A percentile compares a stretch with the other conserved stretches of the same genome.
Conservation (phyloP, 2,888 invertebrate species). For the Eurytoma adleriae region DNA sequence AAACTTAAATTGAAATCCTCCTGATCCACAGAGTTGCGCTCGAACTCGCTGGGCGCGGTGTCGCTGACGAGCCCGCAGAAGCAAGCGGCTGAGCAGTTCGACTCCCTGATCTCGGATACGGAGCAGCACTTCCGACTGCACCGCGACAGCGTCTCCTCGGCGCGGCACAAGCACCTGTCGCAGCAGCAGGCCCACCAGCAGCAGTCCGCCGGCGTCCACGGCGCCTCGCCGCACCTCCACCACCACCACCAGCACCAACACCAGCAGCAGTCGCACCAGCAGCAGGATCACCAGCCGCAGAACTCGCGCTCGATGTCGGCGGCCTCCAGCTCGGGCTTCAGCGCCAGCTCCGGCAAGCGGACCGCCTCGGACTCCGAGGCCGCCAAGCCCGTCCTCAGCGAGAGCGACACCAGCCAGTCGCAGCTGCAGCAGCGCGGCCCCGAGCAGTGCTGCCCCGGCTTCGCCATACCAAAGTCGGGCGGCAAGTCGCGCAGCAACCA, state of each 20-base stretch:
- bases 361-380: background rate
- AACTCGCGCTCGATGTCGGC: background rate
- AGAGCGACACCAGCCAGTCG: conserved; percentile 39
- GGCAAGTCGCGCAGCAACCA: conserved; percentile 67
- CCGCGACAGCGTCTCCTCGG: conserved; percentile 73
- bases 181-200: conserved; percentile 4
- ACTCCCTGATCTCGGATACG: conserved; percentile 79
- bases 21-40: conserved; percentile 79
- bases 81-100: conserved; percentile 78
- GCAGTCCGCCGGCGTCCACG: background rate
- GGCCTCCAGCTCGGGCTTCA: background rate
- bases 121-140: conserved; percentile 79
- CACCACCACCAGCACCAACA: background rate
- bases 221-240: background rate
- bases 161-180: background rate
- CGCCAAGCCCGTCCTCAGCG: conserved; percentile 18
- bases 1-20: too few relatives aligned
- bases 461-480: conserved; percentile 71
- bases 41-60: conserved; percentile 83
- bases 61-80: conserved; percentile 76
- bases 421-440: conserved; percentile 60
- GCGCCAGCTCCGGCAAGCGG: background rate
- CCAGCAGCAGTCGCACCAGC: background rate
- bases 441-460: conserved; percentile 78
- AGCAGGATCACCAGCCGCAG: background rate